These are phyloP conservation scores for Tragelaphus imberbis DNA, from an alignment of 2,113 vertebrate genomes.

Conservation along the genomic window DNA sequence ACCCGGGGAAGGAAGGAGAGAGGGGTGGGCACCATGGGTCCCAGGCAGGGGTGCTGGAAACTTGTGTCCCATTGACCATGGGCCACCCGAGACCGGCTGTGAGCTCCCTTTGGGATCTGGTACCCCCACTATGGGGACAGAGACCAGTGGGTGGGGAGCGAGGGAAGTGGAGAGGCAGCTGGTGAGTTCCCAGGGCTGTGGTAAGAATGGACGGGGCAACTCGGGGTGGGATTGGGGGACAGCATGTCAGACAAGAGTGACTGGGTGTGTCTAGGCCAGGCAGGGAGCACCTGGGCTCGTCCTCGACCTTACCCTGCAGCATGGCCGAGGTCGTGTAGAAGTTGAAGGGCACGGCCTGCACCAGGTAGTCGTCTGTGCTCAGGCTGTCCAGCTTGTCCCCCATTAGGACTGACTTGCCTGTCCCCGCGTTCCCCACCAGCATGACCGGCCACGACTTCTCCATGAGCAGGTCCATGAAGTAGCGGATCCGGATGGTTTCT, in stretches of 20 bases:
- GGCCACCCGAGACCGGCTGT: rapidly evolving
- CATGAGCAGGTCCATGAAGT: conserved; percentile 84
- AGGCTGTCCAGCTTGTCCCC: conserved; percentile 79
- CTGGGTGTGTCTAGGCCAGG: rapidly evolving
- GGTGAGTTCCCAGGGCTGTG: neutral
- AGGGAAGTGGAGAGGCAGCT: neutral
- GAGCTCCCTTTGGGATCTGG: neutral
- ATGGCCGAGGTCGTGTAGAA: conserved; percentile 86
- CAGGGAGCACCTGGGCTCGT: neutral
- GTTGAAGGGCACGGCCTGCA: conserved; percentile 83
- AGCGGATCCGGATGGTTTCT: conserved; percentile 80
- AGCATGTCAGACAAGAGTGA: rapidly evolving
- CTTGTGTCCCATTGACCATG: rapidly evolving
- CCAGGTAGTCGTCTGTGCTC: conserved; percentile 68
- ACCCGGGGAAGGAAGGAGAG: neutral
- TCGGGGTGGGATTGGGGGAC: neutral
- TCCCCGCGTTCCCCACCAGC: conserved; percentile 83
- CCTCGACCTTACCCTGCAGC: conserved; percentile 77
- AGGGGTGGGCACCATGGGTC: neutral
- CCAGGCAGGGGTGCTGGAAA: neutral
- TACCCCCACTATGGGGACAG: neutral
- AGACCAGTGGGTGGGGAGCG: neutral
- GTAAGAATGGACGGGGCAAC: rapidly evolving
- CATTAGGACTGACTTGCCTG: conserved; percentile 82
- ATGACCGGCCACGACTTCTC: conserved; percentile 79